Evolutionary conservation across 1,140 invertebrate species (phyloP).

Genomic region (Drosophila eugracilis): DNA sequence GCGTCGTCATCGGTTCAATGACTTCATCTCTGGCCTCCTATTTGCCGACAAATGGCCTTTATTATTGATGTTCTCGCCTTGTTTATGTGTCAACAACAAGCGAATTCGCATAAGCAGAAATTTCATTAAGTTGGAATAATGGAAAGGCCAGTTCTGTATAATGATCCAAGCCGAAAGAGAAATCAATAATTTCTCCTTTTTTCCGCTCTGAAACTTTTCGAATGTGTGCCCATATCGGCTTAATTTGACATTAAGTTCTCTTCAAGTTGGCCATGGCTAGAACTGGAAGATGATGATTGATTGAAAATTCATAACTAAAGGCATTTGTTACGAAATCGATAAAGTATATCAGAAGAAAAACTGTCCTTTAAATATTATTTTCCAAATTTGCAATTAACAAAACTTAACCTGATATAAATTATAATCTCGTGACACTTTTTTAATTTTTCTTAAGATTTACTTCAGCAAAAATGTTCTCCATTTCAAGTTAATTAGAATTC

Average conservation of each 20-base stretch:
- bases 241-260: conserved; percentile 42
- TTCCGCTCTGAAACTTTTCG: conserved; percentile 11
- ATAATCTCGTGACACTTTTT: not conserved
- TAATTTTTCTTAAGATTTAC: not conserved
- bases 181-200: conserved; percentile 31
- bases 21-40: conserved; percentile 57
- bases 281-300: conserved; percentile 25
- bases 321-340: no score
- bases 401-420: not conserved
- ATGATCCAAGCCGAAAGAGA: conserved; percentile 31
- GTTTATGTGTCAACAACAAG: conserved; percentile 82
- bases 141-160: conserved; percentile 48
- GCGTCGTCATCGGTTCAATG: conserved; percentile 61
- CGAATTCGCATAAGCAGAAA: conserved; percentile 81
- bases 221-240: conserved; percentile 20
- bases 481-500: conserved; percentile 57
- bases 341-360: no score
- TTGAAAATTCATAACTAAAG: conserved; percentile 22
- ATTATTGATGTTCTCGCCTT: conserved; percentile 77
- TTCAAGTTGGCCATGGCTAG: not conserved
- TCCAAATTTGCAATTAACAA: not conserved
- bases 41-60: conserved; percentile 64
- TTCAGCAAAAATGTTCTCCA: conserved; percentile 5
- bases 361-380: no score
- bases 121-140: conserved; percentile 76